These are phyloP conservation scores for Brassicogethes aeneus DNA, from an alignment of 2,888 invertebrate genomes.

Conservation along the genomic window DNA sequence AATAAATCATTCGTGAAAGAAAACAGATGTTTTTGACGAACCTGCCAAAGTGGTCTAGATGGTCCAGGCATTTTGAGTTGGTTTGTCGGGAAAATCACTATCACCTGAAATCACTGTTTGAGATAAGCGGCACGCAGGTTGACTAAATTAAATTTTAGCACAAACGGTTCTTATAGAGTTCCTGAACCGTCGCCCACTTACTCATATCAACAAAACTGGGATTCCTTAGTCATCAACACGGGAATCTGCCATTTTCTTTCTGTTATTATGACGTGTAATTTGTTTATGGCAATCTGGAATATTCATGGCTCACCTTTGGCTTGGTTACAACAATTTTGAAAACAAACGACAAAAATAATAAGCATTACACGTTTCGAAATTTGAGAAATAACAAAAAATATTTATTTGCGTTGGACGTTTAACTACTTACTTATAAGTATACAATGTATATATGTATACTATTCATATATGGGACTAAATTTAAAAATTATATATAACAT, in stretches of 20 bases:
- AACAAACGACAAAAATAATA: background rate
- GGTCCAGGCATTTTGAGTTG: constrained; percentile 57
- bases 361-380: no score
- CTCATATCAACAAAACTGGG: constrained; percentile 20
- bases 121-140: constrained; percentile 27
- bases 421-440: no score
- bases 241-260: constrained; percentile 1
- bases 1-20: no score
- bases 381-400: no score
- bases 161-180: constrained; percentile 33
- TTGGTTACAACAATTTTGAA: background rate
- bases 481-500: no score
- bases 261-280: constrained; percentile 9
- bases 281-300: background rate
- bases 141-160: constrained; percentile 29
- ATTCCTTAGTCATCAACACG: constrained; percentile 24
- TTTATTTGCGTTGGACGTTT: no score
- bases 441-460: no score
- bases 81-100: background rate
- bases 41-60: constrained; percentile 63
- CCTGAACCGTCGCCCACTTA: constrained; percentile 29
- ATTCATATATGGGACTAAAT: no score
- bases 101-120: constrained; percentile 22
- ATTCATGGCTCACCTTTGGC: background rate
- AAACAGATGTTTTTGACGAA: no score